Evolutionary conservation across 2,888 invertebrate genomes (phyloP).

Genomic region (Phrixothrix hirtus): DNA sequence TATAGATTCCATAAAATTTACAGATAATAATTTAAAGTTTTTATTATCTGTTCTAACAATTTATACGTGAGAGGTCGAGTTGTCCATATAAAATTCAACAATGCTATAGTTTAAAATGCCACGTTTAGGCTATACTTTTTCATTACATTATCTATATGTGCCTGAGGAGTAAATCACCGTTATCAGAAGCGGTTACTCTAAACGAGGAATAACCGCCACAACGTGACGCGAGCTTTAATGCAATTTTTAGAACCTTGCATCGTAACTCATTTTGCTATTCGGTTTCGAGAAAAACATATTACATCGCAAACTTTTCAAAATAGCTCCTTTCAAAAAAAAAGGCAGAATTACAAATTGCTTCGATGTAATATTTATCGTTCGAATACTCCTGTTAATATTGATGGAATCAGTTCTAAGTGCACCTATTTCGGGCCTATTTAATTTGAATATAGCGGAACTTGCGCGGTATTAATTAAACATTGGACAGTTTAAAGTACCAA

Average conservation of each 20-base stretch:
- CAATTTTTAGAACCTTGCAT: slow-evolving; percentile 48
- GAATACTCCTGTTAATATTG: too few relatives aligned
- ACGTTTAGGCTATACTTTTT: slow-evolving; percentile 54
- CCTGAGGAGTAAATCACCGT: slow-evolving; percentile 55
- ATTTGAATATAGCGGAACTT: too few relatives aligned
- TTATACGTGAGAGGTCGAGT: not conserved
- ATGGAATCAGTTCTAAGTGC: too few relatives aligned
- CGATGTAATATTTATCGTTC: too few relatives aligned
- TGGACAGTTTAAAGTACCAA: not conserved
- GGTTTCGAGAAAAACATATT: slow-evolving; percentile 1
- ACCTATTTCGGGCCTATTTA: not conserved
- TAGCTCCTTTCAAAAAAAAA: too few relatives aligned
- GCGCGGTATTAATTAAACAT: not conserved
- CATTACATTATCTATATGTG: slow-evolving; percentile 58
- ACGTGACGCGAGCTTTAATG: slow-evolving; percentile 55
- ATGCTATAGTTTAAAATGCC: slow-evolving; percentile 40
- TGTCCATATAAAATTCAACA: slow-evolving; percentile 23
- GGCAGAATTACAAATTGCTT: too few relatives aligned
- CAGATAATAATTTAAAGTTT: too few relatives aligned
- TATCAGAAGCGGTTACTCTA: slow-evolving; percentile 49
- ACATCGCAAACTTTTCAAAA: not conserved
- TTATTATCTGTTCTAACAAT: too few relatives aligned
- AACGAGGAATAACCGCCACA: slow-evolving; percentile 56
- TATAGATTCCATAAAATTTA: too few relatives aligned
- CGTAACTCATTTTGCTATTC: slow-evolving; percentile 50